Base-by-base conservation (phyloP, 2,888 invertebrate genomes). In the Dermolepida albohirtum region DNA sequence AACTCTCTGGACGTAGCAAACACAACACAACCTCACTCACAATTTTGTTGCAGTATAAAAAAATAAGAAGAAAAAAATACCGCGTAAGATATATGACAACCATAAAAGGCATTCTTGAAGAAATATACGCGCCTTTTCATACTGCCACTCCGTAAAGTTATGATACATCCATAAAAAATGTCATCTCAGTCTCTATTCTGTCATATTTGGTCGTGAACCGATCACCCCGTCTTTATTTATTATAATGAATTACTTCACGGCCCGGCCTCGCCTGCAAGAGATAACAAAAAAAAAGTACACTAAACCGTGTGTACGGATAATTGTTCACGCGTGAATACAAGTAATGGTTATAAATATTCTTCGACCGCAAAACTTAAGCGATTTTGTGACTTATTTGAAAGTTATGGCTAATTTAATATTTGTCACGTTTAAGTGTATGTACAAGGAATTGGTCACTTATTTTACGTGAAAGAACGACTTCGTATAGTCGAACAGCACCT, bases 341-440 rank as follows among this genome's bases (percentile, higher is more conserved):
- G 17, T 27, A 64, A 64, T 52, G 16, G 52, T 41, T 51, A 50
- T 64, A 64, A 64, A 64, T 51, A 64, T 64, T 64, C 14, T 52
- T 11, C 29, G 44, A 66, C 66, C 66, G 55, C 66, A 66, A 39
- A 55, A 17, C 40, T 40, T 55, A 34, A 66, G 57, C 57, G 51
- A 66, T 57, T 39, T 57, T 55, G 39, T 55, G 12, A 39, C 49
- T 11, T 16, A 12, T 22, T 41, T 17, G 43, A 43, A 16, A 43
- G 22, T 29, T 44, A 41, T 8, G 14, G 40, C 39, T 57, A 57
- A 57, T 57, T 66, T 57, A 47, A 22, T 47, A 41, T 49, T 50
- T 66, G 66, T 66, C 66, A 66, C 50, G 49, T 57, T 57, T 57
- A 66, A 49, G 29, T 40, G 40, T 39, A 17, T 12, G 41, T 27